Base-by-base conservation (phyloP, 2,797 vertebrate species). In the Poeciliopsis paucimaculata region DNA sequence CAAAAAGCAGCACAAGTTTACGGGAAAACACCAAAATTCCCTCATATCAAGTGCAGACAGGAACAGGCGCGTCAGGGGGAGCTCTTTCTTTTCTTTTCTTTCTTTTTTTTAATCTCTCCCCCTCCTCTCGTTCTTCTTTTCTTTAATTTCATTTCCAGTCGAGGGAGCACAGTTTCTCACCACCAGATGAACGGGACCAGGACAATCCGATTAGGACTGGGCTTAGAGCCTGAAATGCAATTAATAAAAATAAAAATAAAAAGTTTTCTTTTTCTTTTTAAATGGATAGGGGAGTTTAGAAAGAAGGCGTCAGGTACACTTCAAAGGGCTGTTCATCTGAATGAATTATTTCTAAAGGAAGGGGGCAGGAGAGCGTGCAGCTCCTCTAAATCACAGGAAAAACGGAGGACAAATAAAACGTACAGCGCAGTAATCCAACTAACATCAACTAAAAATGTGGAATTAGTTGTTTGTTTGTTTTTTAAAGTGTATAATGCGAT, bases 221-320 rank as follows among this genome's bases (percentile, higher is more conserved):
- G 86, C 92, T 93, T 90, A 82, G 87, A 53, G 78, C 79, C 87
- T 88, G 92, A 93, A 92, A 94, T 87, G 89, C 93, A 94, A 96
- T 93, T 0, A 49, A 49, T 34, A 49, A 51, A 49, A 20, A 45
- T 2, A 49, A 23, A 23, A 23, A 23, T 2, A 76, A 91, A 92
- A 88, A 75, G 88, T 13, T 81, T 94, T 46, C 3, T 28, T 1
- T 13, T 45, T 45, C 2, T 15, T 71, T 68, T 68, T 26, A 26
- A 43, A 46, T 7, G 68, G 26, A 28, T 46, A 81, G 81, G 86
- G 88, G 85, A 88, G 86, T 88, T 90, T 71, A 71, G 16, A 71
- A 83, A 91, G 89, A 91, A 75, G 86, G 82, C 86, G 91, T 93
- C 92, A 93, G 91, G 92, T 92, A 73, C 8, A 90, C 91, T 93